Evolutionary conservation across 2,113 vertebrate genomes (phyloP).

Genomic region (Accipiter cooperii): DNA sequence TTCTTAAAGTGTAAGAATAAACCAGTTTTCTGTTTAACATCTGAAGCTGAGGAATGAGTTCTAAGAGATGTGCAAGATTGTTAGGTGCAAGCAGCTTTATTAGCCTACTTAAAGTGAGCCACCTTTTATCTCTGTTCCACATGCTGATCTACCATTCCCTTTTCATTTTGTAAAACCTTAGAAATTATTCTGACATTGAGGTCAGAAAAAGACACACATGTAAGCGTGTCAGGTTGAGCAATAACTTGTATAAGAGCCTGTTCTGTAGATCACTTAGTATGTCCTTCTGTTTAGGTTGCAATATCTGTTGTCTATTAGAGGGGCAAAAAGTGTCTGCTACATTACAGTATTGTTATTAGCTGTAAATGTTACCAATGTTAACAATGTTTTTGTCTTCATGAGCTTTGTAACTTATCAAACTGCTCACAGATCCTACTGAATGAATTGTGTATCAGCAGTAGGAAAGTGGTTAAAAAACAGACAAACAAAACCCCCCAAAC

Average conservation of each 20-base stretch:
- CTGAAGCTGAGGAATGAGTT: neutral
- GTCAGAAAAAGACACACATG: fast-evolving
- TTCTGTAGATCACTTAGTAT: neutral
- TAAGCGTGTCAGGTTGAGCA: neutral
- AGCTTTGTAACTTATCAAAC: neutral
- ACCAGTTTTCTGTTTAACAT: neutral
- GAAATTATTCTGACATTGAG: neutral
- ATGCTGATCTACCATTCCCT: neutral
- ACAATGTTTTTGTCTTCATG: neutral
- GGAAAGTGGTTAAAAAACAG: neutral
- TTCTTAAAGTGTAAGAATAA: neutral
- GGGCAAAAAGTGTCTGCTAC: neutral
- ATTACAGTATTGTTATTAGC: neutral
- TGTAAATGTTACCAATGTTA: neutral
- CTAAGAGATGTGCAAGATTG: neutral
- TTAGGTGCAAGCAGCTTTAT: neutral
- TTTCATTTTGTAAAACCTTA: neutral
- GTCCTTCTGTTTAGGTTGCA: neutral
- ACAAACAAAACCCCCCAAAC: neutral
- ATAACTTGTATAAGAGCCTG: neutral
- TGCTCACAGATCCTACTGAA: neutral
- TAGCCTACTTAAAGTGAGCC: neutral
- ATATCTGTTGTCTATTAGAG: neutral
- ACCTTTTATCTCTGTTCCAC: neutral
- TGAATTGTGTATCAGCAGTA: neutral